phyloP scores from a whole-genome alignment of 2,888 invertebrate species.

The Cataglyphis rosenhaueri region DNA sequence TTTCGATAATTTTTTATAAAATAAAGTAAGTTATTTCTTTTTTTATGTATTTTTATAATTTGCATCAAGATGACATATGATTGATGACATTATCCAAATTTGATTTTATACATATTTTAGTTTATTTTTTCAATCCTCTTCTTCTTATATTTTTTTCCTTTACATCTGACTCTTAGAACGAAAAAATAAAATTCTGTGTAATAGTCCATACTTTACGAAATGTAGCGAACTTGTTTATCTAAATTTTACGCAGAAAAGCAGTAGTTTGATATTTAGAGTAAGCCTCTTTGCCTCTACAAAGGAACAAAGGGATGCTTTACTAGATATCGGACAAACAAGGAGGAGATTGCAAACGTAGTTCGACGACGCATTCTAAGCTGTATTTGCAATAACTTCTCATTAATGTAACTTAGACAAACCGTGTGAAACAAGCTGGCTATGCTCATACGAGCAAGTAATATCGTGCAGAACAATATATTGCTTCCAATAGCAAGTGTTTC shows the following conservation, averaged over 20 bases:
- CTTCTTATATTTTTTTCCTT: background rate
- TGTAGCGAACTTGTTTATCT: background rate
- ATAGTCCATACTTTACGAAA: background rate
- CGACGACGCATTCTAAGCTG: slow-evolving; percentile 9
- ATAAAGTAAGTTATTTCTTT: background rate
- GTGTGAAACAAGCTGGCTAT: background rate
- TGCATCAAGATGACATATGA: background rate
- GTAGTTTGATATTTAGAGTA: slow-evolving; percentile 1
- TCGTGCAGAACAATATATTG: background rate
- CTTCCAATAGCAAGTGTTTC: background rate
- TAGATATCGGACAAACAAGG: slow-evolving; percentile 1
- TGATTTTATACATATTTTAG: background rate
- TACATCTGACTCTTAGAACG: background rate
- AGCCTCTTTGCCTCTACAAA: slow-evolving; percentile 38
- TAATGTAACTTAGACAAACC: slow-evolving; percentile 18
- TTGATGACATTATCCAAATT: background rate
- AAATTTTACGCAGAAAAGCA: background rate
- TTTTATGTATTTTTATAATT: background rate
- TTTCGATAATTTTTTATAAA: background rate
- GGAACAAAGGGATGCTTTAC: background rate
- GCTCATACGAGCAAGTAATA: slow-evolving; percentile 4
- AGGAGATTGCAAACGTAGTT: slow-evolving; percentile 10
- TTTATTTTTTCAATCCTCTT: background rate
- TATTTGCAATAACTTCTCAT: slow-evolving; percentile 41
- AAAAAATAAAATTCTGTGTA: slow-evolving; percentile 1